Percentiles rank a stretch among this genome's conserved stretches.
Conservation (phyloP, 1,140 invertebrate species). For the Drosophila melanica region DNA sequence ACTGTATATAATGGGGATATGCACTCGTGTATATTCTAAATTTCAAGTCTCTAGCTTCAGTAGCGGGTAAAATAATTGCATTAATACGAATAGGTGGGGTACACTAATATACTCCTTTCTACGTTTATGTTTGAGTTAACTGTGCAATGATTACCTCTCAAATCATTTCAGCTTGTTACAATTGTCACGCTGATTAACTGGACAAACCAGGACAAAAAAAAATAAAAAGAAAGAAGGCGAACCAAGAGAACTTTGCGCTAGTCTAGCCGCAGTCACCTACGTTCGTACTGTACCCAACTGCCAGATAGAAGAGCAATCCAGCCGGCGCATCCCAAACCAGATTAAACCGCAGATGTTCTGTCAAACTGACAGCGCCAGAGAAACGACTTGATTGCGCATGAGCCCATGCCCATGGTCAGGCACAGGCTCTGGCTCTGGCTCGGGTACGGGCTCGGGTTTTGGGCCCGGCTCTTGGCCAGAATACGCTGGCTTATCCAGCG, state of each 20-base stretch:
- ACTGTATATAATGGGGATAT: no score
- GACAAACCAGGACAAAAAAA: conserved; percentile 10
- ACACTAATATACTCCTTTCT: no score
- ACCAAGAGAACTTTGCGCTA: conserved; percentile 9
- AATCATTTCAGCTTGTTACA: conserved; percentile 25
- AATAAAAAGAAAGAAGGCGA: not conserved
- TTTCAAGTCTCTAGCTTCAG: no score
- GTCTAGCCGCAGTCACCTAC: conserved; percentile 22
- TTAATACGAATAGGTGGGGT: no score
- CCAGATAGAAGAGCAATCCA: conserved; percentile 42
- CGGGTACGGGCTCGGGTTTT: not conserved
- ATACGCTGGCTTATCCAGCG: conserved; percentile 36
- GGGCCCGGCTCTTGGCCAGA: conserved; percentile 3
- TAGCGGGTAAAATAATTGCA: no score
- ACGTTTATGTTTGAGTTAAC: not conserved
- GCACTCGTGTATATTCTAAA: no score
- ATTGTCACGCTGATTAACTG: conserved; percentile 32
- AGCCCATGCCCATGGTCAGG: conserved; percentile 35
- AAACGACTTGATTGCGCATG: conserved; percentile 76
- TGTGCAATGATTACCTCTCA: not conserved
- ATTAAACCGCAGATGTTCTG: conserved; percentile 79
- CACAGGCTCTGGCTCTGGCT: conserved; percentile 2
- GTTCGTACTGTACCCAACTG: conserved; percentile 66
- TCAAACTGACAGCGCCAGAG: conserved; percentile 74
- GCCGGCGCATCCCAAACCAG: conserved; percentile 61